Conservation (phyloP, 2,888 invertebrate genomes). For the Notodonta ziczac region DNA sequence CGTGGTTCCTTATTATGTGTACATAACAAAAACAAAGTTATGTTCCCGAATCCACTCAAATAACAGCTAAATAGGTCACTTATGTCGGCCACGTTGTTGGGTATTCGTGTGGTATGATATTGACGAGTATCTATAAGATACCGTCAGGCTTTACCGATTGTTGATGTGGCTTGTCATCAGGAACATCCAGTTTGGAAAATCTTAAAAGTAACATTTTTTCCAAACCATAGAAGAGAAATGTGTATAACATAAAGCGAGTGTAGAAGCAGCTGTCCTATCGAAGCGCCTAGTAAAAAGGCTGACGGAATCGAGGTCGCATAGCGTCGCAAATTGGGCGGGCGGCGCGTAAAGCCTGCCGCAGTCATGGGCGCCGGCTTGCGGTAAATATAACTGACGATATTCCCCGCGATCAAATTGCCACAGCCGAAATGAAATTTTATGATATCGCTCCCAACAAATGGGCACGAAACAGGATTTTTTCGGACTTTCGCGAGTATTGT, state of each 20-base stretch:
- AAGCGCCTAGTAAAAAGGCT: constrained; percentile 47
- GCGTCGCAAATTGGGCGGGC: constrained; percentile 51
- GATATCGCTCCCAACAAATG: constrained; percentile 30
- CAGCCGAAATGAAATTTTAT: constrained; percentile 46
- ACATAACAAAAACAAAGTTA: no score
- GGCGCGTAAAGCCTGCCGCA: constrained; percentile 34
- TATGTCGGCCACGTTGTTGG: no score
- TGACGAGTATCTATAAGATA: no score
- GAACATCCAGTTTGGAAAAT: no score
- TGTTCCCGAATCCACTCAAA: no score
- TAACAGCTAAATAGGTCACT: no score
- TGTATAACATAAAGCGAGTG: not conserved
- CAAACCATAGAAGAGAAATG: not conserved
- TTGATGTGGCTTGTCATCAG: no score
- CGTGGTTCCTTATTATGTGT: no score
- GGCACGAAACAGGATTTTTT: constrained; percentile 23
- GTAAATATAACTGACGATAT: constrained; percentile 48
- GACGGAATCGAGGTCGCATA: constrained; percentile 54
- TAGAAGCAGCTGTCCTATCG: constrained; percentile 27
- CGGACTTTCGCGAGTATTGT: constrained; percentile 15
- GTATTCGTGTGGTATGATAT: no score
- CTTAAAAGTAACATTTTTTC: no score
- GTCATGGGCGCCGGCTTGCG: constrained; percentile 36
- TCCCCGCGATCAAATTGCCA: constrained; percentile 35
- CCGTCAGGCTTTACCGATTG: no score